These are phyloP conservation scores for Brachycybe producta DNA, from an alignment of 2,888 invertebrate genomes.

Conservation along the genomic window DNA sequence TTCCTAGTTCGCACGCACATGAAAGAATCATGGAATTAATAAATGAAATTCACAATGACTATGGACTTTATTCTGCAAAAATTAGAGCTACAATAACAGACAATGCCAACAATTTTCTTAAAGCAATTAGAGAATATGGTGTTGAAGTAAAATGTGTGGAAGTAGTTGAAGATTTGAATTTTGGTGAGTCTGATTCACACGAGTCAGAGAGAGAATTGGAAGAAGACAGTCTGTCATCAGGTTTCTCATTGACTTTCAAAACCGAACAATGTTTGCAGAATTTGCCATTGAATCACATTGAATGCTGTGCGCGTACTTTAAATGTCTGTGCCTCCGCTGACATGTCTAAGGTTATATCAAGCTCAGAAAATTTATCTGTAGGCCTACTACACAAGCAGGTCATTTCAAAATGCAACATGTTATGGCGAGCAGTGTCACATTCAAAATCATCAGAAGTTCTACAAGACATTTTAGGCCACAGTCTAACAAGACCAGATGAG, in stretches of 20 bases:
- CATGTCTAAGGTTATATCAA: background rate
- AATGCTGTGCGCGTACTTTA: background rate
- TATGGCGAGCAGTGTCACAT: background rate
- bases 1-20: too few relatives aligned
- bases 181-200: background rate
- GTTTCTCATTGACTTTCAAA: background rate
- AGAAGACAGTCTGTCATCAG: background rate
- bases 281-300: background rate
- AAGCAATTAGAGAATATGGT: background rate
- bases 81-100: background rate
- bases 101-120: background rate
- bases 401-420: background rate
- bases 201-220: background rate
- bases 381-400: background rate
- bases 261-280: background rate
- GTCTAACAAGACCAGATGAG: background rate
- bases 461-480: background rate
- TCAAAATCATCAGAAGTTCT: background rate
- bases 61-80: too few relatives aligned
- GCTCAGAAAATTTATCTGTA: background rate
- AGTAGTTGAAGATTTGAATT: too few relatives aligned
- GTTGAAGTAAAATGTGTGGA: background rate
- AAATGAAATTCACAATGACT: too few relatives aligned
- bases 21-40: too few relatives aligned
- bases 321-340: background rate